These are phyloP conservation scores for Muraenolepis orangiensis DNA, from an alignment of 2,797 vertebrate species.

Conservation along the genomic window DNA sequence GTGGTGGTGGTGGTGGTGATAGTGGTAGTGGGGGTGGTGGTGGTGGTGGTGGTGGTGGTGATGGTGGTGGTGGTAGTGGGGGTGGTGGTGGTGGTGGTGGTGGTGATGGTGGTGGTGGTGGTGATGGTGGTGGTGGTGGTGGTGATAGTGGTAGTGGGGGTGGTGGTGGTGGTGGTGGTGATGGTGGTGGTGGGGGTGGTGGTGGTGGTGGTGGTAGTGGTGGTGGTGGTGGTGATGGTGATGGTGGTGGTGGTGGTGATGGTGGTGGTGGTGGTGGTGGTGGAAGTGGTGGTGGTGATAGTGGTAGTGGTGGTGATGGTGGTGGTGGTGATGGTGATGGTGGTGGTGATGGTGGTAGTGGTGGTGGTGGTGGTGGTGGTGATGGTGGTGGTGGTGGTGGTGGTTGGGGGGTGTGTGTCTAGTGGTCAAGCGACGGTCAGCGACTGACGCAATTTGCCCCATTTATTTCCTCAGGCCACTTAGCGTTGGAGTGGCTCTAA, in stretches of 20 bases:
- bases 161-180: no score
- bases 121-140: not conserved
- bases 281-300: no score
- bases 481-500: slow-evolving; percentile 89
- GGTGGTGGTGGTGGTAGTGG: no score
- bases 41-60: slow-evolving; percentile 31
- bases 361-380: not conserved
- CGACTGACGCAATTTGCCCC: slow-evolving; percentile 74
- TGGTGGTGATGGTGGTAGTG: slow-evolving; percentile 33
- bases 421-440: slow-evolving; percentile 65
- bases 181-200: no score
- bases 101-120: slow-evolving; percentile 16
- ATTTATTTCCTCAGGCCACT: slow-evolving; percentile 81
- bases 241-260: no score
- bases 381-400: slow-evolving; percentile 29
- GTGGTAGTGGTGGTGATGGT: slow-evolving; percentile 17
- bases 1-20: slow-evolving; percentile 11
- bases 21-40: slow-evolving; percentile 32
- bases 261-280: no score
- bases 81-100: slow-evolving; percentile 25
- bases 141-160: no score
- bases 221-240: no score
- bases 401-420: slow-evolving; percentile 46
- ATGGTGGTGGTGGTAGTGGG: slow-evolving; percentile 5
- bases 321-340: slow-evolving; percentile 31